A percentile compares a stretch with the other conserved stretches of the same genome.
Conservation (phyloP, 2,797 vertebrate genomes). For the Cossypha caffra region DNA sequence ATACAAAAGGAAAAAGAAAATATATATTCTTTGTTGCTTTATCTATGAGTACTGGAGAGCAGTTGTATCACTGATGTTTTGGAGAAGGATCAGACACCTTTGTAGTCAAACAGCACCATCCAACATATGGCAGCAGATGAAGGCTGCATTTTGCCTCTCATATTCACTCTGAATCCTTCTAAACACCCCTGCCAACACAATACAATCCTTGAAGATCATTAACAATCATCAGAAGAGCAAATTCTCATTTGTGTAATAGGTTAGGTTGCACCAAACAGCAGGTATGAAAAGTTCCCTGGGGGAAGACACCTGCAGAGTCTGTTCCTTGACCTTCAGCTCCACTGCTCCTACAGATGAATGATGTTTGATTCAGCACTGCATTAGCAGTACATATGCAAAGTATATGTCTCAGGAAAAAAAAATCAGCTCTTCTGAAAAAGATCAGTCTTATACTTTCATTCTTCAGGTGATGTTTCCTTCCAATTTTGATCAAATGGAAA, state of each 20-base stretch:
- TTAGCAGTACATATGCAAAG: background rate
- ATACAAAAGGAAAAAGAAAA: background rate
- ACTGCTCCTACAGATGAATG: background rate
- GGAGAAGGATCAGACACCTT: constrained; percentile 12
- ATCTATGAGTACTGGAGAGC: background rate
- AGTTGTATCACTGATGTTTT: background rate
- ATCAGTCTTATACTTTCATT: background rate
- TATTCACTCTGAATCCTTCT: background rate
- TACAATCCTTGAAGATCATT: background rate
- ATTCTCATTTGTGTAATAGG: background rate
- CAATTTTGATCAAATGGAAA: background rate
- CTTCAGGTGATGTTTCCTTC: background rate
- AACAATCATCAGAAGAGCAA: constrained; percentile 6
- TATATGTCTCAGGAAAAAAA: background rate
- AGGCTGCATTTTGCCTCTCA: background rate
- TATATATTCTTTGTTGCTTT: background rate
- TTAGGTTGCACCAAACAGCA: background rate
- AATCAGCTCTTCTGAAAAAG: background rate
- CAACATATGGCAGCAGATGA: constrained; percentile 19
- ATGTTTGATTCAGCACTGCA: background rate
- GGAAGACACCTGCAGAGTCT: constrained; percentile 50
- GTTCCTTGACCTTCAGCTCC: constrained; percentile 18
- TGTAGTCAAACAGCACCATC: background rate
- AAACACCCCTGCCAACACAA: constrained; percentile 2
- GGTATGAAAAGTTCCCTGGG: constrained; percentile 23